Percentiles rank a stretch among this genome's conserved stretches.
Conservation (phyloP, 2,888 invertebrate species). For the Euzophera pinguis region DNA sequence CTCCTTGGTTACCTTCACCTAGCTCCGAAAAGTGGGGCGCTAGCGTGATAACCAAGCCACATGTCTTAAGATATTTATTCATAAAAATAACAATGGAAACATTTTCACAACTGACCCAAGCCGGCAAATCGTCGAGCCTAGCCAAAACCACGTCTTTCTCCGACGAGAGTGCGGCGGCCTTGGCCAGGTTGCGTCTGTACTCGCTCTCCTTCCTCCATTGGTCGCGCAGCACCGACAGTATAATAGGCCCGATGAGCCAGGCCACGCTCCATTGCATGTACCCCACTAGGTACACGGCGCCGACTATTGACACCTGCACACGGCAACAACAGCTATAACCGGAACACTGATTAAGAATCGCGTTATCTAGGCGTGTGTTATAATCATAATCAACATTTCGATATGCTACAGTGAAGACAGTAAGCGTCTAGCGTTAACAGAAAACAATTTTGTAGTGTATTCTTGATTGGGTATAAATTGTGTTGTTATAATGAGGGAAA, state of each 20-base stretch:
- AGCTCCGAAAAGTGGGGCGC: too few relatives aligned
- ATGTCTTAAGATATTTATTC: too few relatives aligned
- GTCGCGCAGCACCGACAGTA: conserved; percentile 88
- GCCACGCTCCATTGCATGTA: conserved; percentile 94
- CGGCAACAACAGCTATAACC: not conserved
- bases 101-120: conserved; percentile 91
- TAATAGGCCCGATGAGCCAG: conserved; percentile 91
- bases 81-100: too few relatives aligned
- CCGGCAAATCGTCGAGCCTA: conserved; percentile 93
- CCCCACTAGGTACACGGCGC: conserved; percentile 88
- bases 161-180: conserved; percentile 86
- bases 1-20: too few relatives aligned
- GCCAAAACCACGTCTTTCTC: conserved; percentile 94
- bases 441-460: not conserved
- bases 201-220: conserved; percentile 88
- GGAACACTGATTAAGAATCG: not conserved
- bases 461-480: not conserved
- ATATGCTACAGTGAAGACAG: conserved; percentile 2
- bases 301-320: conserved; percentile 83
- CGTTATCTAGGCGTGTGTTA: conserved; percentile 5
- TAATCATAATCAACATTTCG: conserved; percentile 8
- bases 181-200: conserved; percentile 86
- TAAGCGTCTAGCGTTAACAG: not conserved
- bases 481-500: too few relatives aligned
- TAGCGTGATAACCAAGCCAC: too few relatives aligned